Conservation (phyloP, 2,797 vertebrate species). For the Clarias pachynema region DNA sequence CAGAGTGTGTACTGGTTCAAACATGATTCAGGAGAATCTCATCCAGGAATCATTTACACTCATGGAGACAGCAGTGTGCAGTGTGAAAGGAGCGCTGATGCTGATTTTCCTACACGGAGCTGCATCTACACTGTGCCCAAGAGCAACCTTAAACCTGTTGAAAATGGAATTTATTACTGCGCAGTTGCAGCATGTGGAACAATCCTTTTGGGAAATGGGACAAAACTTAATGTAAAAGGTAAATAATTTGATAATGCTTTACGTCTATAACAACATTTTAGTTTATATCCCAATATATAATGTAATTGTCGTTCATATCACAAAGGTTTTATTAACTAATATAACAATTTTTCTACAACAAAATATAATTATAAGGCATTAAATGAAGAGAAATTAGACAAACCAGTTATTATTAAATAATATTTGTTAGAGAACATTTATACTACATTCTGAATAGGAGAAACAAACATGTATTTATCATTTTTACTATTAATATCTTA, state of each 20-base stretch:
- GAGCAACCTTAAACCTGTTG: constrained; percentile 10
- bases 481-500: background rate
- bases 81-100: background rate
- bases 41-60: background rate
- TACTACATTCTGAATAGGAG: background rate
- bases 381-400: background rate
- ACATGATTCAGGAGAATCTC: background rate
- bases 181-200: constrained; percentile 14
- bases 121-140: background rate
- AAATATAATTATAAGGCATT: background rate
- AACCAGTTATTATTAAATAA: background rate
- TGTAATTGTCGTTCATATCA: background rate
- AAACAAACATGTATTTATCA: background rate
- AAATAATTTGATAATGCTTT: background rate
- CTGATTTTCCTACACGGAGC: constrained; percentile 4
- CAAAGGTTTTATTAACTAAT: background rate
- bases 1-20: constrained; percentile 1
- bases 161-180: constrained; percentile 29
- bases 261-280: background rate
- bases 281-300: background rate
- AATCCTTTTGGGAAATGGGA: background rate
- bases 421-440: background rate
- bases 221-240: background rate
- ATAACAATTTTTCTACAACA: background rate
- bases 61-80: constrained; percentile 8